phyloP scores from a whole-genome alignment of 1,140 invertebrate species.

The Heterodera schachtii region DNA sequence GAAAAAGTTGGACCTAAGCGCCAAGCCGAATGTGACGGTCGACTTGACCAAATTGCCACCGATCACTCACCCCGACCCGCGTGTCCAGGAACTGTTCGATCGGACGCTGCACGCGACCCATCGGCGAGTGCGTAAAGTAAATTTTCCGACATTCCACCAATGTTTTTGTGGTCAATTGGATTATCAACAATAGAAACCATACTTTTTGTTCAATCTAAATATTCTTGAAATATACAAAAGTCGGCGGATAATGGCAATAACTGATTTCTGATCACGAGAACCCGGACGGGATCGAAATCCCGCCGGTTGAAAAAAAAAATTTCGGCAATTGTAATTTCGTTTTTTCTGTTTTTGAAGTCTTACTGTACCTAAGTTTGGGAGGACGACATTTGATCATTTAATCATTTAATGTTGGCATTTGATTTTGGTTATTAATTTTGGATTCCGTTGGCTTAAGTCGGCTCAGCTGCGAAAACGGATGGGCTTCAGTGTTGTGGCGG shows the following conservation, averaged over 20 bases:
- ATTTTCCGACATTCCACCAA: neutral
- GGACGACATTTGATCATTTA: no score
- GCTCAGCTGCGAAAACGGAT: neutral
- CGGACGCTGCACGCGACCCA: slow-evolving; percentile 44
- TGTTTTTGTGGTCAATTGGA: neutral
- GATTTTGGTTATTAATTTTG: neutral
- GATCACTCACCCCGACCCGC: slow-evolving; percentile 34
- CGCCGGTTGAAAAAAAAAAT: no score
- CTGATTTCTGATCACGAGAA: no score
- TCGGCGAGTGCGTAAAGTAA: slow-evolving; percentile 44
- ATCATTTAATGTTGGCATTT: neutral
- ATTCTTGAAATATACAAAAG: no score
- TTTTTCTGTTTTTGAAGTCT: no score
- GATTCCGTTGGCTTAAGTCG: neutral
- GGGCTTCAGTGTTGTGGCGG: neutral
- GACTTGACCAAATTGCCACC: slow-evolving; percentile 48
- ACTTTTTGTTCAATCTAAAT: no score
- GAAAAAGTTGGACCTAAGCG: slow-evolving; percentile 46
- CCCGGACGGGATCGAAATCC: no score
- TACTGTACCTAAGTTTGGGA: no score
- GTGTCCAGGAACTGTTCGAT: slow-evolving; percentile 46
- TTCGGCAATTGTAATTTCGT: no score
- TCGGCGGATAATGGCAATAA: no score
- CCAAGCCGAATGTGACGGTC: slow-evolving; percentile 51
- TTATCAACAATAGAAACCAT: no score